Evolutionary conservation across 2,113 vertebrate genomes (phyloP).

Genomic region (Phrynocephalus versicolor): DNA sequence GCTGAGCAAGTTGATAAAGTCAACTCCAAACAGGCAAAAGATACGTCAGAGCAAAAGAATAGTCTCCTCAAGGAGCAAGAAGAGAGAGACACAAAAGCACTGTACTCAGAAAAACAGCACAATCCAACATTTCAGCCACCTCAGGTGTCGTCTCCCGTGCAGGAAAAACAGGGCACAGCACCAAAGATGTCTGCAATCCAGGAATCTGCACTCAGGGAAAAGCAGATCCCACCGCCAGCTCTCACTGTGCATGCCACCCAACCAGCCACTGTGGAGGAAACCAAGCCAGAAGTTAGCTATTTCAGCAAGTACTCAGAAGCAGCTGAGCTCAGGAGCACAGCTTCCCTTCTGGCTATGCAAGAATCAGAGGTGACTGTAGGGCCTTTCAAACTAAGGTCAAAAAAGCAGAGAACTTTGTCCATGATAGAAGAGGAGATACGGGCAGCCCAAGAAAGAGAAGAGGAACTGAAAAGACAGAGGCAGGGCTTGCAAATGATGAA

Average conservation of each 20-base stretch:
- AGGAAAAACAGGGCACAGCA: constrained; percentile 78
- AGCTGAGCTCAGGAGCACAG: constrained; percentile 92
- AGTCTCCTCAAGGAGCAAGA: constrained; percentile 28
- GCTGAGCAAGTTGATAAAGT: constrained; percentile 78
- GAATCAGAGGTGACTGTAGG: constrained; percentile 85
- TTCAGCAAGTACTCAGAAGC: constrained; percentile 97
- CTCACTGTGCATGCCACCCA: constrained; percentile 61
- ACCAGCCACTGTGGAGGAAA: constrained; percentile 80
- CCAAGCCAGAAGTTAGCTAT: constrained; percentile 88
- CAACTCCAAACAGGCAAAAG: constrained; percentile 33
- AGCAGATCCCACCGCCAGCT: constrained; percentile 57
- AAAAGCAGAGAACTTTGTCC: constrained; percentile 93
- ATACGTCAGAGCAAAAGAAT: constrained; percentile 41
- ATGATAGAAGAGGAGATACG: constrained; percentile 99
- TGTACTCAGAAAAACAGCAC: constrained; percentile 58
- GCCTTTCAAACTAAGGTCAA: constrained; percentile 93
- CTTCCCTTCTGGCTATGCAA: constrained; percentile 81
- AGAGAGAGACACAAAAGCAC: constrained; percentile 14
- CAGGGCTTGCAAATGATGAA: constrained; percentile 74
- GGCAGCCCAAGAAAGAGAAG: constrained; percentile 95
- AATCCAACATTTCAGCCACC: constrained; percentile 72
- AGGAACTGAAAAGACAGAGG: constrained; percentile 92
- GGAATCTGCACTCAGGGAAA: constrained; percentile 71
- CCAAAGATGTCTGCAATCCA: constrained; percentile 76
- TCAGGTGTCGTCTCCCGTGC: constrained; percentile 81